These are phyloP conservation scores for Narcine bancroftii DNA, from an alignment of 2,113 vertebrate genomes.

Conservation along the genomic window DNA sequence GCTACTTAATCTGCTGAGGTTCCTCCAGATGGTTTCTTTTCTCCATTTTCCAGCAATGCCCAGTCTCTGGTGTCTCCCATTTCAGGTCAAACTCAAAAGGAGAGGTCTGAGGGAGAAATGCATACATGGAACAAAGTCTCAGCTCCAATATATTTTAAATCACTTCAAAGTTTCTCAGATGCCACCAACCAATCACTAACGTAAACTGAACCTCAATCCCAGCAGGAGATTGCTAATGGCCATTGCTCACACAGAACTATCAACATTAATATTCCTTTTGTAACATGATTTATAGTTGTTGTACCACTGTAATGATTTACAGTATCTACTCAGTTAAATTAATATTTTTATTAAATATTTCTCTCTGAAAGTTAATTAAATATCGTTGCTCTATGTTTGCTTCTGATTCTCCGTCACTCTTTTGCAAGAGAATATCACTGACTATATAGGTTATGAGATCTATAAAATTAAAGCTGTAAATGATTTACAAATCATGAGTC, in stretches of 20 bases:
- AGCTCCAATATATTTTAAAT: too few species aligned
- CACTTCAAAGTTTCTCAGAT: neutral
- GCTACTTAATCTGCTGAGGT: too few species aligned
- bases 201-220: neutral
- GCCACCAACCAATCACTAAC: neutral
- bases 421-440: neutral
- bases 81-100: too few species aligned
- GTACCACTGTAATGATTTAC: neutral
- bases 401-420: slow-evolving; percentile 17
- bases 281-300: neutral
- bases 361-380: neutral
- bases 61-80: too few species aligned
- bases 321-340: neutral
- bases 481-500: slow-evolving; percentile 11
- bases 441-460: neutral
- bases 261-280: neutral
- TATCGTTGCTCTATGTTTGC: neutral
- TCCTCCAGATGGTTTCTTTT: too few species aligned
- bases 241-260: neutral
- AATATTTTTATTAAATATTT: neutral
- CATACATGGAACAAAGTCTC: too few species aligned
- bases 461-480: neutral
- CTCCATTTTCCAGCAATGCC: too few species aligned
- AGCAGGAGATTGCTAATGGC: neutral
- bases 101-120: too few species aligned